Conservation (phyloP, 2,888 invertebrate species). For the Agapostemon virescens region DNA sequence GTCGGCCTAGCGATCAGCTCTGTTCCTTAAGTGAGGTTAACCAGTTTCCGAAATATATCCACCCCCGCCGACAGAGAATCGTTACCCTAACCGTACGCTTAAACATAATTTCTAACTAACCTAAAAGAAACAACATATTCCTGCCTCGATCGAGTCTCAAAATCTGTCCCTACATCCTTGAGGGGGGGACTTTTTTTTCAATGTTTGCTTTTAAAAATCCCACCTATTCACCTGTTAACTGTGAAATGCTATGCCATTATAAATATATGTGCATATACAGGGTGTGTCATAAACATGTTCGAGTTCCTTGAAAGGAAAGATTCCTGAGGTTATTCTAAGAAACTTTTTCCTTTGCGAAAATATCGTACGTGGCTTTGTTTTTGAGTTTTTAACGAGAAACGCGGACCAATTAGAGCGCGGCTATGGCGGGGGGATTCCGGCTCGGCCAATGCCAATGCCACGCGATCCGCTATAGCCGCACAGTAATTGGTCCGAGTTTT, state of each 20-base stretch:
- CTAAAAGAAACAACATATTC: slow-evolving; percentile 4
- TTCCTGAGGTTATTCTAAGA: too few species aligned
- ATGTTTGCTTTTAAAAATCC: neutral
- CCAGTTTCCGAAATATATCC: neutral
- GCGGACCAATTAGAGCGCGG: too few species aligned
- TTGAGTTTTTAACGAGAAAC: too few species aligned
- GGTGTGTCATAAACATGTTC: too few species aligned
- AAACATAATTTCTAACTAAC: slow-evolving; percentile 4
- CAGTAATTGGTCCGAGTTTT: too few species aligned
- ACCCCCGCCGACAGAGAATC: slow-evolving; percentile 7
- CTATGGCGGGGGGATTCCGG: too few species aligned
- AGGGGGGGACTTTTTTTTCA: neutral
- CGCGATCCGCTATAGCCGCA: too few species aligned
- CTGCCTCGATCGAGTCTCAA: neutral
- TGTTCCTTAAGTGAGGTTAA: slow-evolving; percentile 14
- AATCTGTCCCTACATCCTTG: neutral
- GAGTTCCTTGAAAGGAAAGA: too few species aligned
- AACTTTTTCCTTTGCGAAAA: too few species aligned
- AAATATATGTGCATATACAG: too few species aligned
- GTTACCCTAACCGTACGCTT: slow-evolving; percentile 9
- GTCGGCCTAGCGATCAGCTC: neutral
- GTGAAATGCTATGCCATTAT: neutral
- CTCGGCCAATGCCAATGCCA: too few species aligned
- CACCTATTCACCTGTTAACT: neutral
- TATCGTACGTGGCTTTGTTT: too few species aligned